Base-by-base conservation (phyloP, 2,113 vertebrate species). In the Centropristis striata region DNA sequence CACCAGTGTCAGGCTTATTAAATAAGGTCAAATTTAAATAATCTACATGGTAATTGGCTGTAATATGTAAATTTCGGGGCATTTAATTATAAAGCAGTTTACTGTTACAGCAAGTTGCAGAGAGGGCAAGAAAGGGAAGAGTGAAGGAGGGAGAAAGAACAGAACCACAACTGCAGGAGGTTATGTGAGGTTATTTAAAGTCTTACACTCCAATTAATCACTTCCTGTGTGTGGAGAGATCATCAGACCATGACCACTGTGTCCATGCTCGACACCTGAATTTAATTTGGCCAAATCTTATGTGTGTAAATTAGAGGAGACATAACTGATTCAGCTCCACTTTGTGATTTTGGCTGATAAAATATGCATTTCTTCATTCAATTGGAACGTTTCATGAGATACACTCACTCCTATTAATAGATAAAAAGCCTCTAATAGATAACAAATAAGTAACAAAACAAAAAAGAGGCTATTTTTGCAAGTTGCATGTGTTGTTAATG, bases 101-200 rank as follows among this genome's bases (percentile, higher is more conserved):
- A 36, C 9, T n/a, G 37, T 49, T 58, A 28, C 10, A 23, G 42
- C 11, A 28, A 51, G 21, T 41, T n/a, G 10, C 27, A 54, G 46
- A 28, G 39, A 46, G 64, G 4, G 1, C 39, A 49, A 49, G 1
- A 2, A 6, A 27, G 6, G 18, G 21, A 25, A 2, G 4, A 32
- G 15, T 14, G 21, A 55, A n/a, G 20, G 4, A 53, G 27, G 20
- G 4, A 6, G 32, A 36, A 16, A 7, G 51, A 59, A 37, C 27
- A 65, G 18, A 15, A 41, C 6, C n/a, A 57, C 49, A 20, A 18
- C 6, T 23, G 23, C 67, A 20, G 44, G 54, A 73, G 75, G 54
- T 64, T 41, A 23, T 18, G 59, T 11, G n/a, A 46, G 44, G 46
- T 63, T 27, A 69, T 83, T 70, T 50, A 21, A 79, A 69, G 37